phyloP scores from a whole-genome alignment of 2,888 invertebrate genomes.

The Axea sp. region DNA sequence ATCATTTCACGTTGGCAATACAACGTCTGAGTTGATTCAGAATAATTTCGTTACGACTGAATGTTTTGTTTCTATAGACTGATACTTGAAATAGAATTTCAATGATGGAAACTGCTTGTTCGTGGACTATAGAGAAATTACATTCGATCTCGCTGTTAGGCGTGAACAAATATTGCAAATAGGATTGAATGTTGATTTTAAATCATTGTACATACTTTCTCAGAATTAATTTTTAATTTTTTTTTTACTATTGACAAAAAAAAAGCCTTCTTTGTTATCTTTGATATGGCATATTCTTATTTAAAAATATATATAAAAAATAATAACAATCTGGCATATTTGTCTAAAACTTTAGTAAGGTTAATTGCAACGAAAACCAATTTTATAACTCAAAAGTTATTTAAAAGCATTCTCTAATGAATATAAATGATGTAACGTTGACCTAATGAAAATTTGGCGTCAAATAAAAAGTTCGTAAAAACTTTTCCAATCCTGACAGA shows the following conservation, averaged over 20 bases:
- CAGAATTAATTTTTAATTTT: too few relatives aligned
- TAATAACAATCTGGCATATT: too few relatives aligned
- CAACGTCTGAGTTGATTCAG: not conserved
- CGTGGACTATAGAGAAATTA: constrained; percentile 14
- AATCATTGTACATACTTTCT: constrained; percentile 4
- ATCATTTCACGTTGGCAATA: not conserved
- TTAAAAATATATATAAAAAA: too few relatives aligned
- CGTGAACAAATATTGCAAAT: constrained; percentile 21
- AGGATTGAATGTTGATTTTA: not conserved
- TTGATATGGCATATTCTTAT: too few relatives aligned
- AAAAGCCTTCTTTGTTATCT: too few relatives aligned
- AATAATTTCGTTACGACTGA: constrained; percentile 8
- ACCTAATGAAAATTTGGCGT: constrained; percentile 15
- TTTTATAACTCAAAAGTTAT: constrained; percentile 16
- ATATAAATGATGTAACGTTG: constrained; percentile 10
- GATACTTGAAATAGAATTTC: constrained; percentile 27
- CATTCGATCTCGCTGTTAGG: constrained; percentile 10
- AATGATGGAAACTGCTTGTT: constrained; percentile 29
- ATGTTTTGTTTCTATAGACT: constrained; percentile 17
- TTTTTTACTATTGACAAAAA: too few relatives aligned
- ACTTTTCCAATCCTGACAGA: constrained; percentile 34
- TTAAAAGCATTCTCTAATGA: constrained; percentile 5
- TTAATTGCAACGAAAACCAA: too few relatives aligned
- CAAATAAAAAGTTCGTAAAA: constrained; percentile 17
- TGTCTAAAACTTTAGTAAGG: too few relatives aligned